phyloP scores from a whole-genome alignment of 2,113 vertebrate genomes.

The Sylvietta virens region DNA sequence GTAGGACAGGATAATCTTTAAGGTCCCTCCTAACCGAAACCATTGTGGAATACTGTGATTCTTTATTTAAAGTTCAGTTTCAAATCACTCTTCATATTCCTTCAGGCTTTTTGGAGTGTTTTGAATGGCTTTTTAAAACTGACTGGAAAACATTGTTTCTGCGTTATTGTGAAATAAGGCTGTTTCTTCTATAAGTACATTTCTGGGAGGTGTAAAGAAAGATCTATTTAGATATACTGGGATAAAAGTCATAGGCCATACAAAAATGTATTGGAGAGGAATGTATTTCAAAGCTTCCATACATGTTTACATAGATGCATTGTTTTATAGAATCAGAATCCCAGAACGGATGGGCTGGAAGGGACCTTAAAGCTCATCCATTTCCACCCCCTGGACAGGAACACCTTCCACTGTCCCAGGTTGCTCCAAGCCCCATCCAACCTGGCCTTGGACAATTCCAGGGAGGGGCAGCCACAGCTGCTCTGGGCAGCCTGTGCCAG shows the following conservation, averaged over 20 bases:
- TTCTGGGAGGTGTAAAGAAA: neutral
- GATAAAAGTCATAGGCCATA: neutral
- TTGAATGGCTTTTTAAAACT: neutral
- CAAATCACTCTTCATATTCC: neutral
- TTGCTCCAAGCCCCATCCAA: fast-evolving
- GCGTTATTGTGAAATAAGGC: neutral
- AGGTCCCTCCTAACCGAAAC: neutral
- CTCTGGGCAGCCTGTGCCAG: neutral
- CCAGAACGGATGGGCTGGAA: neutral
- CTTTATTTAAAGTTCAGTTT: neutral
- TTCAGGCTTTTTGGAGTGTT: neutral
- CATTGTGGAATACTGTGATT: neutral
- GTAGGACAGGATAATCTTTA: neutral
- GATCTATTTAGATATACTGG: neutral
- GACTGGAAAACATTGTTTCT: neutral
- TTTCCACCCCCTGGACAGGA: neutral
- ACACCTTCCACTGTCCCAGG: neutral
- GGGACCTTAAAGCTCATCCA: neutral
- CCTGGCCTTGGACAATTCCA: neutral
- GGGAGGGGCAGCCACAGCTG: neutral
- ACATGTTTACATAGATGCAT: neutral
- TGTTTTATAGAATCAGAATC: neutral
- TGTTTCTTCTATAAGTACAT: neutral
- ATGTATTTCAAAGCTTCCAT: neutral
- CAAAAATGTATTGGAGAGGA: neutral